Conservation (phyloP, 1,140 invertebrate species). For the Neodiprion pinetum region DNA sequence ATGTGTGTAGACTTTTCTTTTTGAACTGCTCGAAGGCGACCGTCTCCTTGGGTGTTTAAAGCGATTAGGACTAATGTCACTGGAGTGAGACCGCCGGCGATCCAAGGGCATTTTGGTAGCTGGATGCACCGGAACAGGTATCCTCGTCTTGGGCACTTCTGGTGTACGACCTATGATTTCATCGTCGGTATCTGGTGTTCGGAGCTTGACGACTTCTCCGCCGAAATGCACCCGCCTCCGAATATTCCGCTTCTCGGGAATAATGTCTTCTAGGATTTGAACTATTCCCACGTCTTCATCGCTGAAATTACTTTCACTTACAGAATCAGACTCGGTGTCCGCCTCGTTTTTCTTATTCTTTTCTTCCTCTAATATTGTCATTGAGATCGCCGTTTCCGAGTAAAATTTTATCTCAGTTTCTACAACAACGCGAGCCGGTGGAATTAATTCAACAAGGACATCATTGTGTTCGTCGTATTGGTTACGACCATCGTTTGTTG, state of each 20-base stretch:
- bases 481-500: slow-evolving; percentile 11
- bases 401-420: slow-evolving; percentile 83
- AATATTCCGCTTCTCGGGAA: slow-evolving; percentile 36
- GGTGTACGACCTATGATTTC: slow-evolving; percentile 22
- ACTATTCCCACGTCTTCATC: slow-evolving; percentile 47
- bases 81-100: slow-evolving; percentile 35
- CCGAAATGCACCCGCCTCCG: slow-evolving; percentile 76
- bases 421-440: slow-evolving; percentile 69
- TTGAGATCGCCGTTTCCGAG: slow-evolving; percentile 77
- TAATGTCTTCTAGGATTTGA: slow-evolving; percentile 39
- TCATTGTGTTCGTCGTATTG: slow-evolving; percentile 19
- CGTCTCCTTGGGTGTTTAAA: slow-evolving; percentile 1
- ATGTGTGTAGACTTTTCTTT: slow-evolving; percentile 47
- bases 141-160: slow-evolving; percentile 36
- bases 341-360: slow-evolving; percentile 57
- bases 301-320: slow-evolving; percentile 32
- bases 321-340: slow-evolving; percentile 60
- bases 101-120: slow-evolving; percentile 49
- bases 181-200: slow-evolving; percentile 81
- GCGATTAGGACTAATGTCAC: slow-evolving; percentile 38
- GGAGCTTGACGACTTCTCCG: slow-evolving; percentile 81
- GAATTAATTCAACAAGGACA: slow-evolving; percentile 25
- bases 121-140: slow-evolving; percentile 56
- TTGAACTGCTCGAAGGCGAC: slow-evolving; percentile 60
- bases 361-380: slow-evolving; percentile 79